Evolutionary conservation across 2,888 invertebrate genomes (phyloP), one percentile per base, ranked within the genome.

Genomic region (Metallyticus violacea): DNA sequence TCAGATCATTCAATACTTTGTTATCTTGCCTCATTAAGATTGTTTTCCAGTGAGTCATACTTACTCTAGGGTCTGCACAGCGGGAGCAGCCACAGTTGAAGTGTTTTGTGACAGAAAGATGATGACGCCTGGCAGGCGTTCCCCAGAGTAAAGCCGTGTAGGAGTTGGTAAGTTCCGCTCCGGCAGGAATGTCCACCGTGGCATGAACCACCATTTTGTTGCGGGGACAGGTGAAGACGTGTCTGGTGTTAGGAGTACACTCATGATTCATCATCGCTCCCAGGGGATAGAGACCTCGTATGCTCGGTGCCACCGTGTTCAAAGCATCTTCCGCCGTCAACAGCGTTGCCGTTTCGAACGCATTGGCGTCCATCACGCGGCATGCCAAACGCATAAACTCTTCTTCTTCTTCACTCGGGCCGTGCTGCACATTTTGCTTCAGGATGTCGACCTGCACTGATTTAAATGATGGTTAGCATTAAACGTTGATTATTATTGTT

Each of bases 101-200:
- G 90, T 95, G 94, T 91, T 96, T 96, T 0, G 96, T 95, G 89
- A 92, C 92, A 88, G 91, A 92, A 26, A 96, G 91, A 90, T 95
- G 94, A 76, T 93, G 92, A 22, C 95, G 92, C 86, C 96, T 92
- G 22, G 94, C 93, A 4, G 93, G 92, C 0, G 96, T 96, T 77
- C 95, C 94, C 96, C 96, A 96, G 80, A 95, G 91, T 28, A 94
- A 89, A 87, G 94, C 93, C 0, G 95, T 93, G 89, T 96, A 96
- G 80, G 94, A 94, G 85, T 95, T 94, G 83, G 94, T 94, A 88
- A 96, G 93, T 91, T 96, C 95, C 9, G 93, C 91, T 27, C 94
- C 95, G 86, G 93, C 92, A 81, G 91, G 90, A 88, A 96, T 95
- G 7, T 93, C 92, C 86, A 93, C 92, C 0, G 94, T 92, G 1